These are phyloP conservation scores for Phylloscopus trochiloides DNA, from an alignment of 2,113 vertebrate species.

Conservation along the genomic window DNA sequence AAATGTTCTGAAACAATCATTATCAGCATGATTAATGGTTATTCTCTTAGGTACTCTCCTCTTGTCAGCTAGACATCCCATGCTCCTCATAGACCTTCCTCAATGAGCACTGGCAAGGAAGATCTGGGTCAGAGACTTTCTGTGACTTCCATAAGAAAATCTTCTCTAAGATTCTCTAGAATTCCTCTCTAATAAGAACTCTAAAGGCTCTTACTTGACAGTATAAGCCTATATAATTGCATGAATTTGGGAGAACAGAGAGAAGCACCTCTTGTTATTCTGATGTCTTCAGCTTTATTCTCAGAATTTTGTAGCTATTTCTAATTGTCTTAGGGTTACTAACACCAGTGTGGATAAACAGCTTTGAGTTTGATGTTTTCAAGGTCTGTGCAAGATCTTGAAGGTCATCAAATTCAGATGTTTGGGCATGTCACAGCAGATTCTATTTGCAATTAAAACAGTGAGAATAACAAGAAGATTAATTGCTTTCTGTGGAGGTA, in stretches of 20 bases:
- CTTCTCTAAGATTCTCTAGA: background rate
- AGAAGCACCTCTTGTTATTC: background rate
- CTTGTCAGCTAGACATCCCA: background rate
- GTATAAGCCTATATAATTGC: background rate
- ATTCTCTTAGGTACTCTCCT: background rate
- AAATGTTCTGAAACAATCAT: background rate
- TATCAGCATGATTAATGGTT: background rate
- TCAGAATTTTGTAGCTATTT: background rate
- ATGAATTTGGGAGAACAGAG: background rate
- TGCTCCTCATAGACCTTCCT: background rate
- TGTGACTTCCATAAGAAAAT: background rate
- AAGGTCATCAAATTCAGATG: slow-evolving; percentile 5
- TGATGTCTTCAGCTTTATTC: background rate
- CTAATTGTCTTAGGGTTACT: background rate
- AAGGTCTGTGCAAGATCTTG: background rate
- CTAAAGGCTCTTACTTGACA: background rate
- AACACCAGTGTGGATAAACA: background rate
- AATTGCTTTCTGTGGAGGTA: slow-evolving; percentile 22
- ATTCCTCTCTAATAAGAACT: background rate
- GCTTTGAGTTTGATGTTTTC: background rate
- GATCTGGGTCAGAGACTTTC: background rate
- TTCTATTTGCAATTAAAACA: slow-evolving; percentile 13
- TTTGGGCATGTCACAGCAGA: background rate
- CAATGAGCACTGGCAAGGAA: background rate
- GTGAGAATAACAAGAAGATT: slow-evolving; percentile 39